Evolutionary conservation across 2,888 invertebrate genomes (phyloP), one percentile per base, ranked within the genome.

Genomic region (Anthrax anthrax): DNA sequence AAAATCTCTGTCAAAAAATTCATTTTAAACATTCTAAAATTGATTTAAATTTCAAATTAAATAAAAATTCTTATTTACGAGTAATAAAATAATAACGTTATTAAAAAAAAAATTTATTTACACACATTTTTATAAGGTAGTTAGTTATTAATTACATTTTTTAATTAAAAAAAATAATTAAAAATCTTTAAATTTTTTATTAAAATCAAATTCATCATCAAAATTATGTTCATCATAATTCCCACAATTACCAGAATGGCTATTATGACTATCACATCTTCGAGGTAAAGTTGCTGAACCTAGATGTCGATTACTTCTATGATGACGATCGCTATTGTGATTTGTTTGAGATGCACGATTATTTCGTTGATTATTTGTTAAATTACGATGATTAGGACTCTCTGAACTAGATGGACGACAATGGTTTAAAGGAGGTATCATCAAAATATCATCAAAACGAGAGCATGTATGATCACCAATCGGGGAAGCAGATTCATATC

Each of bases 401-500:
- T 55, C 49, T 2, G 63, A 59, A 6, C 60, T 57, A 3, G 63
- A 56, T 3, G 65, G 63, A 1, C 62, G 66, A 37, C 67, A 67
- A 42, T 63, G 66, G 13, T 46, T 55, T 2, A 64, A 58, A 0
- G 62, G 61, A 13, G 65, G 60, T 10, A 46, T 39, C 61, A 65
- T 37, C 65, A 67, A 42, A 1, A 62, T 53, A 47, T 68, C 68
- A 46, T 68, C 67, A 29, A 54, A 65, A 3, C 66, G 58, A 8
- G 48, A 61, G 49, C 67, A 68, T 1, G 62, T 58, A 57, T 65
- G 67, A 47, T 68, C 67, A 1, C 60, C 66, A 2, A 66, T 58
- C 0, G 68, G 67, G 0, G 68, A 67, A 4, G 63, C 62, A 4
- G 65, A 60, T 51, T 81, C 80, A 58, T 78, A 81, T 56, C 87